Conservation (phyloP, 2,797 vertebrate species). For the Lepilemur septentrionalis region DNA sequence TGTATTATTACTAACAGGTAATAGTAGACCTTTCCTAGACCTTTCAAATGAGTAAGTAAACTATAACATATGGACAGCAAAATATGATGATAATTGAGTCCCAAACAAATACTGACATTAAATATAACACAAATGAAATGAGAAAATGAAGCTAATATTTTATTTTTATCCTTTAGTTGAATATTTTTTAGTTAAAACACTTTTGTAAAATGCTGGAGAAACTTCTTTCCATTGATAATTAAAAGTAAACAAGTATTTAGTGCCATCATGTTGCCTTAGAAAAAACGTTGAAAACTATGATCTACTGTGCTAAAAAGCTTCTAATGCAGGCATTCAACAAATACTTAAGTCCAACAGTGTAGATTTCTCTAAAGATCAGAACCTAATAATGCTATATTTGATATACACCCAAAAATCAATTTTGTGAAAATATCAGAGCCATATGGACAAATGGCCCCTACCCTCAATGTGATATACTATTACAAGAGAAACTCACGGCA, state of each 20-base stretch:
- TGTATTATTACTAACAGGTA: slow-evolving; percentile 48
- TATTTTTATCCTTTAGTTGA: slow-evolving; percentile 32
- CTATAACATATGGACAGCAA: slow-evolving; percentile 38
- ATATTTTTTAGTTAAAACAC: slow-evolving; percentile 29
- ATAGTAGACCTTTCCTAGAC: background rate
- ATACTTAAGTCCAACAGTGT: slow-evolving; percentile 40
- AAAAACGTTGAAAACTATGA: slow-evolving; percentile 48
- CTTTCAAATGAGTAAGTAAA: slow-evolving; percentile 59
- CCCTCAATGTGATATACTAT: slow-evolving; percentile 5
- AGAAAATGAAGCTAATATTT: slow-evolving; percentile 54
- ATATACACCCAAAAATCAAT: slow-evolving; percentile 49
- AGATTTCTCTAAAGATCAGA: slow-evolving; percentile 39
- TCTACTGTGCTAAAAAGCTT: slow-evolving; percentile 29
- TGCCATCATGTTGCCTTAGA: slow-evolving; percentile 49
- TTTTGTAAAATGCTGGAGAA: slow-evolving; percentile 58
- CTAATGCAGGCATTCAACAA: slow-evolving; percentile 28
- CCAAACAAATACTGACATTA: slow-evolving; percentile 52
- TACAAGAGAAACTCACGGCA: slow-evolving; percentile 52
- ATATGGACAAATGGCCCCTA: slow-evolving; percentile 41
- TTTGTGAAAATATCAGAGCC: slow-evolving; percentile 48
- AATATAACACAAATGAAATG: slow-evolving; percentile 60
- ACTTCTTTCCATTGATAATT: slow-evolving; percentile 48
- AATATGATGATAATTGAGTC: slow-evolving; percentile 47
- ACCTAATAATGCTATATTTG: slow-evolving; percentile 28
- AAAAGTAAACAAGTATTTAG: slow-evolving; percentile 45